Conservation (phyloP, 2,113 vertebrate species). For the Ifrita kowaldi region DNA sequence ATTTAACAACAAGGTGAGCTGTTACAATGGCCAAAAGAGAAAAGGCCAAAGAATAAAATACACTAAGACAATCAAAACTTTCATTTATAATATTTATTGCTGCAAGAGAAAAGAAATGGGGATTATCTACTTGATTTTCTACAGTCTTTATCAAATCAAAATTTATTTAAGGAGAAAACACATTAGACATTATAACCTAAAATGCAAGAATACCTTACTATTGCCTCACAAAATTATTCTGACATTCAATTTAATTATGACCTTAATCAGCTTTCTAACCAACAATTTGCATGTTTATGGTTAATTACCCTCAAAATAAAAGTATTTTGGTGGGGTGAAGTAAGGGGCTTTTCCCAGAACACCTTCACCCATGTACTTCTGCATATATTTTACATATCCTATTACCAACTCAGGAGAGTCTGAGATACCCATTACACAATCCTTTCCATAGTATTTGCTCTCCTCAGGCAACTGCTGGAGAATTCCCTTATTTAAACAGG, state of each 20-base stretch:
- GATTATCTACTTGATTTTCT: neutral
- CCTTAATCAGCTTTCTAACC: neutral
- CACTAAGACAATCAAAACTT: neutral
- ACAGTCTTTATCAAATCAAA: neutral
- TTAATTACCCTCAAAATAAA: neutral
- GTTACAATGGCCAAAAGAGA: neutral
- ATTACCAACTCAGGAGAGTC: neutral
- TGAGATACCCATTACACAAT: neutral
- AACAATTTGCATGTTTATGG: neutral
- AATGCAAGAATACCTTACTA: neutral
- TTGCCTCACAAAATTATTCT: neutral
- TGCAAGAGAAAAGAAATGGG: neutral
- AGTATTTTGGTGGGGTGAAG: neutral
- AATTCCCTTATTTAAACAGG: neutral
- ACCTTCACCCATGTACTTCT: neutral
- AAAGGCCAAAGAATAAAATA: neutral
- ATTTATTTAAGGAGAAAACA: neutral
- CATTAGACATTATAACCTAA: neutral
- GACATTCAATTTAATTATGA: neutral
- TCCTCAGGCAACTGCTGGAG: neutral
- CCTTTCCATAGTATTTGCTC: neutral
- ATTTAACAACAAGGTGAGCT: neutral
- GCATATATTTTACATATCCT: neutral
- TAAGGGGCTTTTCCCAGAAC: neutral
- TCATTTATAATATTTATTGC: neutral